Evolutionary conservation across 1,140 invertebrate genomes (phyloP).

Genomic region (Ruditapes philippinarum): DNA sequence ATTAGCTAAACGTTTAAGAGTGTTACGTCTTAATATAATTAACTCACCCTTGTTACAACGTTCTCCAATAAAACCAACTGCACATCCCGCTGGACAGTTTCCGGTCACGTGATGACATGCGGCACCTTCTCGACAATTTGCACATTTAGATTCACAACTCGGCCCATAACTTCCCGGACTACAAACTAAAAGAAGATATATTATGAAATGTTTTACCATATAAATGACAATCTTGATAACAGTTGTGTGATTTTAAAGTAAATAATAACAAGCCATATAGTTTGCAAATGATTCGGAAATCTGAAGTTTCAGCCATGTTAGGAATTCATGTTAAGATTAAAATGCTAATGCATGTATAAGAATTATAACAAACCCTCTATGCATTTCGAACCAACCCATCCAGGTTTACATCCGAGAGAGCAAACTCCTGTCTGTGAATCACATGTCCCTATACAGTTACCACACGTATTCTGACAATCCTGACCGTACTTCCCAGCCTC

Average conservation of each 20-base stretch:
- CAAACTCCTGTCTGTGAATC: slow-evolving; percentile 78
- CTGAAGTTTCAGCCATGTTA: too few relatives aligned
- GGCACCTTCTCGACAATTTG: slow-evolving; percentile 64
- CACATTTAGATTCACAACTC: slow-evolving; percentile 68
- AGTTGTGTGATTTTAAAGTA: too few relatives aligned
- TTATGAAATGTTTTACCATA: too few relatives aligned
- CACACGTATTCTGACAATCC: slow-evolving; percentile 73
- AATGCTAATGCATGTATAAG: too few relatives aligned
- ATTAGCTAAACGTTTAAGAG: too few relatives aligned
- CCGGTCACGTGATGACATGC: slow-evolving; percentile 68
- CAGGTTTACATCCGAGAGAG: slow-evolving; percentile 76
- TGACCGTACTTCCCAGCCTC: slow-evolving; percentile 68
- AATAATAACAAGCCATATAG: too few relatives aligned
- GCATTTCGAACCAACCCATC: slow-evolving; percentile 78
- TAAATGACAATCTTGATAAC: too few relatives aligned
- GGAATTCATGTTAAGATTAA: too few relatives aligned
- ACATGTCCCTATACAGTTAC: slow-evolving; percentile 77
- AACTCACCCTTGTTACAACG: slow-evolving; percentile 47
- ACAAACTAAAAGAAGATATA: too few relatives aligned
- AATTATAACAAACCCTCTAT: slow-evolving; percentile 72
- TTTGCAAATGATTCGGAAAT: too few relatives aligned
- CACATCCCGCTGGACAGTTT: slow-evolving; percentile 60
- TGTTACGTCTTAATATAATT: too few relatives aligned
- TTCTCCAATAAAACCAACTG: slow-evolving; percentile 43
- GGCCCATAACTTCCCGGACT: slow-evolving; percentile 65